Percentiles rank a stretch among this genome's conserved stretches.
Conservation (phyloP, 2,113 vertebrate genomes). For the Cottus gobio region DNA sequence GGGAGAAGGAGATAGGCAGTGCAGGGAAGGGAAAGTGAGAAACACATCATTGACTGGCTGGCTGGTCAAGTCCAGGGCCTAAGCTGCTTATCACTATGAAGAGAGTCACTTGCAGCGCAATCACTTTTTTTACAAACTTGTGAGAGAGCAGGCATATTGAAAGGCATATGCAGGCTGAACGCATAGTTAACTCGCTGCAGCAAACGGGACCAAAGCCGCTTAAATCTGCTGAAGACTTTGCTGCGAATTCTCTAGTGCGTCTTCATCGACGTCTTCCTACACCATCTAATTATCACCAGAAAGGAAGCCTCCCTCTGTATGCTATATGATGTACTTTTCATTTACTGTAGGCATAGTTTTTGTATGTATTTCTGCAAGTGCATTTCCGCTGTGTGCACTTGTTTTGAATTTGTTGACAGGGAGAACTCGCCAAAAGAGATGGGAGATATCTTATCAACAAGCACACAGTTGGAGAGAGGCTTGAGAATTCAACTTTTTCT, state of each 20-base stretch:
- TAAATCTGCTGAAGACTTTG: conserved; percentile 38
- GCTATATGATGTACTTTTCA: background rate
- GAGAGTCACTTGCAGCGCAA: conserved; percentile 68
- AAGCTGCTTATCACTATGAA: conserved; percentile 75
- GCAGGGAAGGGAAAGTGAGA: conserved; percentile 25
- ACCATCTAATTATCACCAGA: conserved; percentile 21
- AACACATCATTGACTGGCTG: conserved; percentile 70
- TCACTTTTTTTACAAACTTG: conserved; percentile 79
- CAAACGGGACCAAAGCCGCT: conserved; percentile 7
- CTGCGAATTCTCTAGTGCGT: background rate
- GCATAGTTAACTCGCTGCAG: conserved; percentile 42
- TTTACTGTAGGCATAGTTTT: background rate
- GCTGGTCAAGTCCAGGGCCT: conserved; percentile 45
- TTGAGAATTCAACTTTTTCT: conserved; percentile 10
- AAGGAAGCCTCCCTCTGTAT: background rate
- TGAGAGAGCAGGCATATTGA: conserved; percentile 58
- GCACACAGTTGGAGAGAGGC: conserved; percentile 11
- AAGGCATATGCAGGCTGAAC: conserved; percentile 47
- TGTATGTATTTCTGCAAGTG: background rate
- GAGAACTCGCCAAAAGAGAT: conserved; percentile 41
- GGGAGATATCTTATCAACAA: conserved; percentile 44
- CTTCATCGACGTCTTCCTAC: conserved; percentile 2
- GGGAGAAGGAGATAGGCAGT: conserved; percentile 34
- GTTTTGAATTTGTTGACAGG: conserved; percentile 33
- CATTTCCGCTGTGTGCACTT: conserved; percentile 18